A percentile compares a stretch with the other conserved stretches of the same genome.
Evolutionary conservation across 2,113 vertebrate genomes (phyloP).

Genomic region (Crocuta crocuta): DNA sequence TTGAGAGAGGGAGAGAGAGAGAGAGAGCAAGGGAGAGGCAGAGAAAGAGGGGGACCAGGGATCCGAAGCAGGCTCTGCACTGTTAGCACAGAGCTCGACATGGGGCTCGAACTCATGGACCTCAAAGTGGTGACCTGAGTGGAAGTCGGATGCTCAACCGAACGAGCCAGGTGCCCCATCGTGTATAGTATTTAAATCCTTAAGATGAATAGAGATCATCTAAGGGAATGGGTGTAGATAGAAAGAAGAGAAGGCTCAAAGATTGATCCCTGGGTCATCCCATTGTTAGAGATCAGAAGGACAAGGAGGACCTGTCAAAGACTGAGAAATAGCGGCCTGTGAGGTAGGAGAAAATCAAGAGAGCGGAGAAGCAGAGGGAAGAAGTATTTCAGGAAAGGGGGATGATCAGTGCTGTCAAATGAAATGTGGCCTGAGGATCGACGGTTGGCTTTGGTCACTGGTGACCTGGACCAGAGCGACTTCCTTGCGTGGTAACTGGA

Average conservation of each 20-base stretch:
- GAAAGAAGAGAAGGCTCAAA: neutral
- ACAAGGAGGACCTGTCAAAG: neutral
- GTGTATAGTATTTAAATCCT: neutral
- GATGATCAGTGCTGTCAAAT: neutral
- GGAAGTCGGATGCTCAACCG: no score
- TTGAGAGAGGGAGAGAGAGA: no score
- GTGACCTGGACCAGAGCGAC: neutral
- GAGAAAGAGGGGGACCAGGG: no score
- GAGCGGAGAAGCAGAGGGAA: neutral
- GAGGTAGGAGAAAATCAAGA: neutral
- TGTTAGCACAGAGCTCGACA: no score
- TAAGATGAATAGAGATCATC: neutral
- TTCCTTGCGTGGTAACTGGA: slow-evolving; percentile 19
- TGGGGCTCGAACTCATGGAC: no score
- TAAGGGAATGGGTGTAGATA: neutral
- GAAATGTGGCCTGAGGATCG: neutral
- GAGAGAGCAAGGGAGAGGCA: no score
- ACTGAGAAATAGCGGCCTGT: neutral
- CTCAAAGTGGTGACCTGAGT: no score
- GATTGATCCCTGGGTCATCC: neutral
- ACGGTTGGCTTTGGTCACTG: neutral
- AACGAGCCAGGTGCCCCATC: neutral
- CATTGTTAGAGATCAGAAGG: neutral
- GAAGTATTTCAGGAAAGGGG: neutral
- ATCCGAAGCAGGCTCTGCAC: no score